A percentile compares a stretch with the other conserved stretches of the same genome.
These are phyloP conservation scores for Cecidostiba fungosa DNA, from an alignment of 2,888 invertebrate genomes.

Conservation along the genomic window DNA sequence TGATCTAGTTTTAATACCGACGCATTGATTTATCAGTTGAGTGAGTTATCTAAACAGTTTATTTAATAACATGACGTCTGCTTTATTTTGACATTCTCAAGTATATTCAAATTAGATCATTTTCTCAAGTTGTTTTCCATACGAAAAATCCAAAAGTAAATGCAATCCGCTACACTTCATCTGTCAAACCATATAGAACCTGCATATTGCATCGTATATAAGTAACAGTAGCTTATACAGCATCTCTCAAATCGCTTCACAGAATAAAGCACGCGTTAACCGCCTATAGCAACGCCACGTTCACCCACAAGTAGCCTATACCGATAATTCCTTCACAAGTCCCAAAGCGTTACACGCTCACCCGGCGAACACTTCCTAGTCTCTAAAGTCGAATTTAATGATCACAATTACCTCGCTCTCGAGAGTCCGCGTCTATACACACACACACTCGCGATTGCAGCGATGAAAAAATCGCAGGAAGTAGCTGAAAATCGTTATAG, in stretches of 20 bases:
- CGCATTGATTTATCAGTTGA: no score
- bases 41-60: not conserved
- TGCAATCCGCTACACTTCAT: not conserved
- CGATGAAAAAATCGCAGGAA: slow-evolving; percentile 27
- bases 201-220: not conserved
- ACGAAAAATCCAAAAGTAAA: no score
- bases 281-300: not conserved
- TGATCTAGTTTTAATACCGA: not conserved
- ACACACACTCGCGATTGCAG: not conserved
- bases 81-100: not conserved
- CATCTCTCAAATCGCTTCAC: not conserved
- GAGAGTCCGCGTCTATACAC: not conserved
- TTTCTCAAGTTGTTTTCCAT: not conserved
- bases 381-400: slow-evolving; percentile 34
- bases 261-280: not conserved
- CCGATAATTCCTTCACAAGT: not conserved
- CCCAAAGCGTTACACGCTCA: not conserved
- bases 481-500: slow-evolving; percentile 31
- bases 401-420: slow-evolving; percentile 21
- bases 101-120: not conserved
- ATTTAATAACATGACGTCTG: not conserved
- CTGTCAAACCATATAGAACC: not conserved
- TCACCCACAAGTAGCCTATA: not conserved
- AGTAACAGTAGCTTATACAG: not conserved
- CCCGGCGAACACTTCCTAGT: slow-evolving; percentile 10